These are phyloP conservation scores for Aphidius gifuensis DNA, from an alignment of 1,140 invertebrate genomes.

Conservation along the genomic window DNA sequence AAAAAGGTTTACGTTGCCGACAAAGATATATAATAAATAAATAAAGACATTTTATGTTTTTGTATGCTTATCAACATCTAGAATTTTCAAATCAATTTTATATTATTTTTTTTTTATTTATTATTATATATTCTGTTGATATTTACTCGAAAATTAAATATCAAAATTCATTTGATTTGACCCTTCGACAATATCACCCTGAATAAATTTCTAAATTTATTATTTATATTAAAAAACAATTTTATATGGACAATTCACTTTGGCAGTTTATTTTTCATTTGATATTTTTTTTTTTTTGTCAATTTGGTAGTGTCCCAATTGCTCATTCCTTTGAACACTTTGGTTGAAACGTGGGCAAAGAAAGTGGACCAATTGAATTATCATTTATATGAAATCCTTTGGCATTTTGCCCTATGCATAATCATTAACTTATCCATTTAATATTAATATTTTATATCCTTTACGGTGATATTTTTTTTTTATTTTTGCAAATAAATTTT, in stretches of 20 bases:
- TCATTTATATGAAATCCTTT: conserved; percentile 54
- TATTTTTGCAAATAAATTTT: not conserved
- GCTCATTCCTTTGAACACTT: conserved; percentile 47
- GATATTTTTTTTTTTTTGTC: conserved; percentile 32
- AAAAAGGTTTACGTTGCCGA: no score
- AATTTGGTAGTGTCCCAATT: conserved; percentile 43
- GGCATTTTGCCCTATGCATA: conserved; percentile 45
- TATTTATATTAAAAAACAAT: no score
- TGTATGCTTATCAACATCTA: no score
- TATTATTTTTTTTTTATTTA: no score
- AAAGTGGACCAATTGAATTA: conserved; percentile 36
- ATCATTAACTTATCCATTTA: conserved; percentile 37
- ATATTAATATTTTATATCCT: not conserved
- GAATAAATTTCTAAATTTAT: no score
- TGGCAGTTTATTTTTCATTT: conserved; percentile 2
- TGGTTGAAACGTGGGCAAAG: conserved; percentile 24
- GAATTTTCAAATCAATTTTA: no score
- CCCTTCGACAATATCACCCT: no score
- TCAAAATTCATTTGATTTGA: no score
- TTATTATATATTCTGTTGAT: no score
- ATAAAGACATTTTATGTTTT: conserved; percentile 29
- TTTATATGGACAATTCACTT: no score
- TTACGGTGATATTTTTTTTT: not conserved
- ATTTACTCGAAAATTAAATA: no score
- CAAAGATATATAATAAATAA: conserved; percentile 1